These are phyloP conservation scores for Ceratitis capitata DNA, from an alignment of 1,140 invertebrate genomes.

Conservation along the genomic window DNA sequence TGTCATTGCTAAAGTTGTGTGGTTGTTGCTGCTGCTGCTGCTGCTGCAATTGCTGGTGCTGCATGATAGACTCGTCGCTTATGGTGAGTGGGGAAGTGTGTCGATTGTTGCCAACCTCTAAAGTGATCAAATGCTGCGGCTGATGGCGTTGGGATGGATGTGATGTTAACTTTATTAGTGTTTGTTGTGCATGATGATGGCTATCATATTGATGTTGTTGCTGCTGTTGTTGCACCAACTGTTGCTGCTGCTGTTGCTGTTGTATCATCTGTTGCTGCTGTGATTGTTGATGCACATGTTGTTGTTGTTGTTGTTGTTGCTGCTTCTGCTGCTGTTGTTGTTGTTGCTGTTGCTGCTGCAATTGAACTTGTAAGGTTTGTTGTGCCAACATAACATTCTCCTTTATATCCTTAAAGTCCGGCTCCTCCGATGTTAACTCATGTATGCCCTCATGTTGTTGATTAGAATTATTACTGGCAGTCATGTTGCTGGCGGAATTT, in stretches of 20 bases:
- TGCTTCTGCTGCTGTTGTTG: conserved; percentile 39
- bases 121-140: neutral
- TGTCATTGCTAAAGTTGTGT: neutral
- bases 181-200: neutral
- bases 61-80: neutral
- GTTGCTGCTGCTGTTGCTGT: conserved; percentile 20
- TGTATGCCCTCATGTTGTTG: neutral
- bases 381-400: neutral
- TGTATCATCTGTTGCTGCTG: neutral
- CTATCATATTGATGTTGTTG: neutral
- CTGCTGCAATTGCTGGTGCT: neutral
- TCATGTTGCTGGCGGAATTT: neutral
- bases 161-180: neutral
- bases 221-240: too few relatives aligned
- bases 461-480: conserved; percentile 15
- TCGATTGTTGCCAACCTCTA: neutral
- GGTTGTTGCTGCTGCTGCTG: neutral
- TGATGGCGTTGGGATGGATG: neutral
- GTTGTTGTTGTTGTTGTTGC: neutral
- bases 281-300: neutral
- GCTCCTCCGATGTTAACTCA: neutral
- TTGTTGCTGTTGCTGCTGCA: conserved; percentile 17
- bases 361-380: conserved; percentile 29
- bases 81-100: conserved; percentile 13
- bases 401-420: conserved; percentile 21